phyloP scores from a whole-genome alignment of 2,888 invertebrate genomes.

The Drosophila putrida region DNA sequence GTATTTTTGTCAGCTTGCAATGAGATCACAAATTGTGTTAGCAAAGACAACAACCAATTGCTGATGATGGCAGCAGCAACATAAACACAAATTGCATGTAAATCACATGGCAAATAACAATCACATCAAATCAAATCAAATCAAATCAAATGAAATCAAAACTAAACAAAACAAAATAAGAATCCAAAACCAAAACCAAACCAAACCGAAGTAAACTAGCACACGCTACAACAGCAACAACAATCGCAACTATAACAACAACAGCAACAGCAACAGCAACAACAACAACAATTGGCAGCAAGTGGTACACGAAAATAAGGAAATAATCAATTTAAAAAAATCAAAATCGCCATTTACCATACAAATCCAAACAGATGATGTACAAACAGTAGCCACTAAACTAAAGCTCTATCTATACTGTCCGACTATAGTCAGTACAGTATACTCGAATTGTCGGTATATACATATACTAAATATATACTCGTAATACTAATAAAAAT shows the following conservation, averaged over 20 bases:
- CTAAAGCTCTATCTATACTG: constrained; percentile 15
- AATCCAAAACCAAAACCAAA: constrained; percentile 30
- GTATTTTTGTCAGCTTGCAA: constrained; percentile 27
- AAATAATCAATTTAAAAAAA: constrained; percentile 86
- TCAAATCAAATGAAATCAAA: constrained; percentile 11
- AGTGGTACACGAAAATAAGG: constrained; percentile 83
- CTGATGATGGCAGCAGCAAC: constrained; percentile 52
- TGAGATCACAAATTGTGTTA: constrained; percentile 48
- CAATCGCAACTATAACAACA: constrained; percentile 36
- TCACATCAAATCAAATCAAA: constrained; percentile 51
- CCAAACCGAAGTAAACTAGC: constrained; percentile 45
- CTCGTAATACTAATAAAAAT: constrained; percentile 6
- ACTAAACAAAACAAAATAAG: constrained; percentile 18
- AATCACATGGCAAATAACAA: constrained; percentile 60
- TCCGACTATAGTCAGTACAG: not conserved
- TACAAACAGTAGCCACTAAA: constrained; percentile 9
- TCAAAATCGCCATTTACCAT: constrained; percentile 83
- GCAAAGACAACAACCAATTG: constrained; percentile 62
- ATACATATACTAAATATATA: constrained; percentile 15
- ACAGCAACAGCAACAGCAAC: constrained; percentile 13
- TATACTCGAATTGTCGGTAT: not conserved
- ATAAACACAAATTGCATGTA: constrained; percentile 57
- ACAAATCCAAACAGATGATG: constrained; percentile 14
- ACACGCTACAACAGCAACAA: constrained; percentile 38
- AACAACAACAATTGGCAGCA: constrained; percentile 32